Percentiles rank a stretch among this genome's conserved stretches.
phyloP scores from a whole-genome alignment of 1,140 invertebrate species.

The Hycleus phaleratus region DNA sequence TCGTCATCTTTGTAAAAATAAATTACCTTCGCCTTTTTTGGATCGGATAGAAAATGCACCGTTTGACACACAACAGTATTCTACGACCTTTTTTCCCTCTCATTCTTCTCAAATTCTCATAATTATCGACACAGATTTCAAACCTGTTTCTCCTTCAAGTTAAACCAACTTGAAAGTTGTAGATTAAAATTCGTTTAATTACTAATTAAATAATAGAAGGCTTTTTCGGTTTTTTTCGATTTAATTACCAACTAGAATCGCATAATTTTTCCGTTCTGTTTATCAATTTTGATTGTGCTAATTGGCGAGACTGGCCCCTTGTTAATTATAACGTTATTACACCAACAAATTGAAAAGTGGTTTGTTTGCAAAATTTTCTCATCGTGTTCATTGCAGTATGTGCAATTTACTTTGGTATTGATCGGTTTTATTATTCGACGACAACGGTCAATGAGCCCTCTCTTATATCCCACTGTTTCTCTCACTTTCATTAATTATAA shows the following conservation, averaged over 20 bases:
- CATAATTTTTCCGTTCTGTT: conserved; percentile 9
- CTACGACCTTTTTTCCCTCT: too few species aligned
- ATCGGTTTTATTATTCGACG: conserved; percentile 13
- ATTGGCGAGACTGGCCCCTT: not conserved
- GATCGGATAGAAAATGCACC: conserved; percentile 3
- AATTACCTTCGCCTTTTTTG: conserved; percentile 12
- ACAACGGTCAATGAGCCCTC: conserved; percentile 24
- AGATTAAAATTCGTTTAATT: too few species aligned
- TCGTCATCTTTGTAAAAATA: conserved; percentile 9
- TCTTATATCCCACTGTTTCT: not conserved
- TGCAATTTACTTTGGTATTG: conserved; percentile 5
- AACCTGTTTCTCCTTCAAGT: too few species aligned
- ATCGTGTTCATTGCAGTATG: not conserved
- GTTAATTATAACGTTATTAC: not conserved
- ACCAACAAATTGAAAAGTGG: not conserved
- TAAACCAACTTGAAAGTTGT: too few species aligned
- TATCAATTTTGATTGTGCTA: not conserved
- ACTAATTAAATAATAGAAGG: too few species aligned
- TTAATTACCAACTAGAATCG: too few species aligned
- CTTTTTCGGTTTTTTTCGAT: too few species aligned
- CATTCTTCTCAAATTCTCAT: too few species aligned
- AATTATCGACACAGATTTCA: too few species aligned
- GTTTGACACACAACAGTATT: too few species aligned
- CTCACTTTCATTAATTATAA: too few species aligned
- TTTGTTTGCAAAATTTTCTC: not conserved